Base-by-base conservation (phyloP, 2,888 invertebrate genomes). In the Loripinus fragilis region DNA sequence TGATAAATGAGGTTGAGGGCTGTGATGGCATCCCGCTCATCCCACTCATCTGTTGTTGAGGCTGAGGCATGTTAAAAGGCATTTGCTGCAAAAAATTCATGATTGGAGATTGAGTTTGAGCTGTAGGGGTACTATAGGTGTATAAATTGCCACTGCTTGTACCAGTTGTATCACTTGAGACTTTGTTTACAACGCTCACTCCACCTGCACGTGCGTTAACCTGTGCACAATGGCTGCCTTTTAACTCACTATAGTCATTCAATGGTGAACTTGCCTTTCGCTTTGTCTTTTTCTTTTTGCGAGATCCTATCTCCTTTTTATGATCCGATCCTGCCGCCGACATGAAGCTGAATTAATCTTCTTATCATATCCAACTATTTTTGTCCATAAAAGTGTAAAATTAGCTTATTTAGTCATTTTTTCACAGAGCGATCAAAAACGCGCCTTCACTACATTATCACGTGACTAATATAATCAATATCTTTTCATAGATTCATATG, bases 251-350 rank as follows among this genome's bases (percentile, higher is more conserved):
- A 55, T 5, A 28, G 17, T 55, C 55, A 25, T 55, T 55, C 55
- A 55, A 55, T 55, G 55, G 55, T 28, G 55, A 55, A 28, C 28
- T 55, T 17, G 55, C 55, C 55, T 55, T 55, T 2, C 55, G 55
- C 28, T 55, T 55, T 3, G 28, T 7, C 28, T 55, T 55, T 28
- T 28, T 20, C 55, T 55, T 55, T 55, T 55, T 55, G 12, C 55
- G 25, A 2, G 55, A 28, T 28, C 5, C 8, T 28, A 25, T 17
- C 15, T 55, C 55, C 7, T 20, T 55, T 28, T 55, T 55, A 8
- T 55, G 55, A 55, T 28, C 30, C 25, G 7, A 7, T 28, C 17
- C 28, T 3, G 8, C 28, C 30, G 7, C 55, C 25, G 55, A 55
- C 55, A 55, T 55, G 28, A 25, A 55, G 55, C 28, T 28, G 28